phyloP scores from a whole-genome alignment of 2,888 invertebrate genomes.

The Isotomurus palustris region DNA sequence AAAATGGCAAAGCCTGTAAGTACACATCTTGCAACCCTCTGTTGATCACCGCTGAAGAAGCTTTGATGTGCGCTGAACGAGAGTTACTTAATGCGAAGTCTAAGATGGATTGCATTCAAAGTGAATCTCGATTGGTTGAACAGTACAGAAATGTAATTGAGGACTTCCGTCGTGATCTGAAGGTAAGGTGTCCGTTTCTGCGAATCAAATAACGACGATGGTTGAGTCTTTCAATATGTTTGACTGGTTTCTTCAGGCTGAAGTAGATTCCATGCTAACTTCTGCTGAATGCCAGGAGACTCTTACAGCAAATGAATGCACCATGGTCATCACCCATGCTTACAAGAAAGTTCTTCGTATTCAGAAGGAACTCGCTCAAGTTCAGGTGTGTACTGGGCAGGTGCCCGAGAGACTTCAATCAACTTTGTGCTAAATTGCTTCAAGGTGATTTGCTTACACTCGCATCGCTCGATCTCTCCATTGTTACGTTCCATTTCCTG shows the following conservation, averaged over 20 bases:
- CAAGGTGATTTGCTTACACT: constrained; percentile 10
- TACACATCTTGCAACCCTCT: constrained; percentile 43
- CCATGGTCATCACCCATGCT: constrained; percentile 44
- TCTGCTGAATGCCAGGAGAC: constrained; percentile 31
- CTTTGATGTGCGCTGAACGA: constrained; percentile 40
- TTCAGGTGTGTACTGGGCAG: constrained; percentile 30
- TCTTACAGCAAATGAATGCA: constrained; percentile 38
- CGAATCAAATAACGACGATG: background rate
- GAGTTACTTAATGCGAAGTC: constrained; percentile 40
- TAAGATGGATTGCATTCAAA: constrained; percentile 39
- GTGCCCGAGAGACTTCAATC: constrained; percentile 31
- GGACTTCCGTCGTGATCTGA: constrained; percentile 42
- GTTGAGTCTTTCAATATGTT: background rate
- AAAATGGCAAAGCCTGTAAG: constrained; percentile 43
- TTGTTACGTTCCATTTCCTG: too few species aligned
- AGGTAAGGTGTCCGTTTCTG: constrained; percentile 17
- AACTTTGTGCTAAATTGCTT: constrained; percentile 31
- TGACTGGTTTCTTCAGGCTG: constrained; percentile 23
- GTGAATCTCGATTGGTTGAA: constrained; percentile 39
- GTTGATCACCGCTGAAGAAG: constrained; percentile 43
- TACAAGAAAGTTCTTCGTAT: constrained; percentile 45
- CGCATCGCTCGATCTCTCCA: background rate
- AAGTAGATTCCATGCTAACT: constrained; percentile 40
- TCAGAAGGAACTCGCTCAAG: constrained; percentile 39
- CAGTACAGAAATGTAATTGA: constrained; percentile 42